phyloP scores from a whole-genome alignment of 2,888 invertebrate genomes.

The Apotomis capreana region DNA sequence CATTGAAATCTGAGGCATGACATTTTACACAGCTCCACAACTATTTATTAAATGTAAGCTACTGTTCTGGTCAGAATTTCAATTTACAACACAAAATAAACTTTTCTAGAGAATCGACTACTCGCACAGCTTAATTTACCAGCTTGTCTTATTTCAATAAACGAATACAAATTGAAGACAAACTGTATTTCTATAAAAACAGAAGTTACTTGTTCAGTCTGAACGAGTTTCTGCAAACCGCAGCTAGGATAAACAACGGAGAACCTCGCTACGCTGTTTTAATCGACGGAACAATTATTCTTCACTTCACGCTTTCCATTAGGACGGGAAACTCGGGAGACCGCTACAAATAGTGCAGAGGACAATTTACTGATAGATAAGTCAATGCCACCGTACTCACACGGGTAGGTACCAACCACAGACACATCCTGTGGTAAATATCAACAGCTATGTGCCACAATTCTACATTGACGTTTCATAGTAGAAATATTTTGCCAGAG shows the following conservation, averaged over 20 bases:
- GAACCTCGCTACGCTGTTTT: slow-evolving; percentile 5
- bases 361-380: slow-evolving; percentile 22
- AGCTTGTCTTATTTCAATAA: neutral
- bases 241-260: slow-evolving; percentile 10
- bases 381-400: neutral
- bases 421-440: no score
- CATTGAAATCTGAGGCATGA: no score
- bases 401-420: no score
- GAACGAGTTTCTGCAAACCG: slow-evolving; percentile 9
- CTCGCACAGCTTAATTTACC: no score
- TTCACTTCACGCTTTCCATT: slow-evolving; percentile 12
- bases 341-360: slow-evolving; percentile 14
- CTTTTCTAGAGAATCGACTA: no score
- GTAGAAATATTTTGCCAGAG: no score
- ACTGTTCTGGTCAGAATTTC: no score
- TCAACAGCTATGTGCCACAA: no score
- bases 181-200: neutral
- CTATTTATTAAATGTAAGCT: no score
- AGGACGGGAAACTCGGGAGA: neutral
- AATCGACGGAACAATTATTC: slow-evolving; percentile 25
- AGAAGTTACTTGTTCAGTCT: neutral
- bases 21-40: no score
- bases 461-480: no score
- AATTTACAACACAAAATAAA: no score
- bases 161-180: neutral